phyloP scores from a whole-genome alignment of 2,797 vertebrate genomes.

The Mormyrops boulengeri region DNA sequence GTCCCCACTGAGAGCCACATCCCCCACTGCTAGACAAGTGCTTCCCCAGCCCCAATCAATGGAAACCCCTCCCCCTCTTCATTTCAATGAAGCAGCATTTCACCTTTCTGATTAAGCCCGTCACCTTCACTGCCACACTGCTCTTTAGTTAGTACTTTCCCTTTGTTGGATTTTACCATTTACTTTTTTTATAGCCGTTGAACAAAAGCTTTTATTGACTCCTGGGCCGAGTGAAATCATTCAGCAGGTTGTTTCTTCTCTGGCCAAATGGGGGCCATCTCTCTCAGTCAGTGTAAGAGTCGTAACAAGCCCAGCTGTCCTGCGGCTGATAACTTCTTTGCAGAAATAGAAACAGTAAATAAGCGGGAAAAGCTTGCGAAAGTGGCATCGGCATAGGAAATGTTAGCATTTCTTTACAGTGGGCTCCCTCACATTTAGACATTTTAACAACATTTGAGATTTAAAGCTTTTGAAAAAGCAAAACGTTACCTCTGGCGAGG shows the following conservation, averaged over 20 bases:
- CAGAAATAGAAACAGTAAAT: neutral
- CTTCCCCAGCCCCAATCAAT: neutral
- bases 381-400: neutral
- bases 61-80: neutral
- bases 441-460: neutral
- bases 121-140: neutral
- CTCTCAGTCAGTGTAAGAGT: neutral
- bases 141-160: neutral
- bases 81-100: neutral
- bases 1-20: neutral
- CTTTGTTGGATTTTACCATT: neutral
- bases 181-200: neutral
- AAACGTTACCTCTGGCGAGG: neutral
- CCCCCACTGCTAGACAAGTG: slow-evolving; percentile 2
- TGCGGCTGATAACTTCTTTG: neutral
- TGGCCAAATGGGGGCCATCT: neutral
- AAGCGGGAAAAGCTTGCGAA: neutral
- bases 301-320: neutral
- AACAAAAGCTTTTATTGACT: slow-evolving; percentile 17
- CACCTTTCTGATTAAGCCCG: neutral
- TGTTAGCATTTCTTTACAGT: neutral
- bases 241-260: slow-evolving; percentile 5
- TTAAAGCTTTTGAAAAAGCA: neutral
- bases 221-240: neutral
- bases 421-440: neutral